A percentile compares a stretch with the other conserved stretches of the same genome.
phyloP scores from a whole-genome alignment of 2,888 invertebrate genomes.

The Hanleya hanleyi region DNA sequence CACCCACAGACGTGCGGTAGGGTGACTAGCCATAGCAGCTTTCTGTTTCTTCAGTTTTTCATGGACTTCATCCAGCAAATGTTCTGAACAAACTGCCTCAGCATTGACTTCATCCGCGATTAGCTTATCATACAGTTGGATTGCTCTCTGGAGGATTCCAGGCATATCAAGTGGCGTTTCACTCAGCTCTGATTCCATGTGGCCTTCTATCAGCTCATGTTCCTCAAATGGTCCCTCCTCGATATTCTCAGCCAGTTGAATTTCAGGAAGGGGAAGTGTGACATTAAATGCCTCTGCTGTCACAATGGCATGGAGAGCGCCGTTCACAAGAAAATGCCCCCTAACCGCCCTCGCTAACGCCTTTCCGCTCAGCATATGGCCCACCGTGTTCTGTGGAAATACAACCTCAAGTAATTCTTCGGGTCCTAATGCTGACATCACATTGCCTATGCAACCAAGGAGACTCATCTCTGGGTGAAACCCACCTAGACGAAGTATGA shows the following conservation, averaged over 20 bases:
- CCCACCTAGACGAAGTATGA: conserved; percentile 14
- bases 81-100: not conserved
- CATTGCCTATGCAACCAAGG: too few species aligned
- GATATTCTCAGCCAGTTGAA: too few species aligned
- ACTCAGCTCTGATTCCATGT: not conserved
- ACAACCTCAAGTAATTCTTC: conserved; percentile 1
- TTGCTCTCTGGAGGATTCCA: not conserved
- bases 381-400: not conserved
- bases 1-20: conserved; percentile 22
- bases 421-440: conserved; percentile 14
- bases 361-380: too few species aligned
- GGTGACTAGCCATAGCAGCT: not conserved
- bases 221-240: too few species aligned
- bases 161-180: not conserved
- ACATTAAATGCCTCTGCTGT: too few species aligned
- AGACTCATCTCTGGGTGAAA: conserved; percentile 19
- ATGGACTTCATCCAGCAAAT: not conserved
- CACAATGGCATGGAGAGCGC: too few species aligned
- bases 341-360: too few species aligned
- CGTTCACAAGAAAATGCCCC: too few species aligned
- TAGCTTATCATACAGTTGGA: too few species aligned
- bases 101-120: too few species aligned
- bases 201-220: too few species aligned
- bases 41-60: conserved; percentile 8
- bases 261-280: too few species aligned